Evolutionary conservation across 1,140 invertebrate species (phyloP).

Genomic region (Pachyrhynchus sulphureomaculatus): DNA sequence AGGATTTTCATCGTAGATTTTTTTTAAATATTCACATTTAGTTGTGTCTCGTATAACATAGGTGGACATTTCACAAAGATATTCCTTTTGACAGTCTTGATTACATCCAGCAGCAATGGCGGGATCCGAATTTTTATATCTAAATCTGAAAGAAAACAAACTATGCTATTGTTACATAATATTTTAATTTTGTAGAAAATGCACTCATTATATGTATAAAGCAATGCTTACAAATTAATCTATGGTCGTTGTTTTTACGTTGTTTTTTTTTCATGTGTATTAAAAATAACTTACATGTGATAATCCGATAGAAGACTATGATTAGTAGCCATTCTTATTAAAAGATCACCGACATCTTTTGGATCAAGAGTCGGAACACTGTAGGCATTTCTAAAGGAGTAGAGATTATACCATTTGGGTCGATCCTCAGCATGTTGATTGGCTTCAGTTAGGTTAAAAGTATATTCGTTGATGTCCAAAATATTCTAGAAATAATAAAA

Average conservation of each 20-base stretch:
- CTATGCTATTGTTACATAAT: neutral
- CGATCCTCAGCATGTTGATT: constrained; percentile 57
- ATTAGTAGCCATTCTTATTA: constrained; percentile 55
- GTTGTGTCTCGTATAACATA: constrained; percentile 56
- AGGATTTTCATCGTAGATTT: constrained; percentile 34
- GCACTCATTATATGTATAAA: too few species aligned
- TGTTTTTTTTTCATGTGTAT: too few species aligned
- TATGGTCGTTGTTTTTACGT: too few species aligned
- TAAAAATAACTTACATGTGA: constrained; percentile 40
- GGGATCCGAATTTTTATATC: constrained; percentile 53
- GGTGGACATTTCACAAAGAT: constrained; percentile 60
- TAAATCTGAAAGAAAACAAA: constrained; percentile 37
- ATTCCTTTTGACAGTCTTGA: constrained; percentile 57
- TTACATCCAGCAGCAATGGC: constrained; percentile 57
- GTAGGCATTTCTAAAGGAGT: constrained; percentile 67
- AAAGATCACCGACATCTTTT: constrained; percentile 53
- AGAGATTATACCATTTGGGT: constrained; percentile 68
- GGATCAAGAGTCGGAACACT: constrained; percentile 55
- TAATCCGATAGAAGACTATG: constrained; percentile 40
- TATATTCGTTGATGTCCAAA: constrained; percentile 56
- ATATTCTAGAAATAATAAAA: constrained; percentile 14
- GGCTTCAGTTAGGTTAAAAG: constrained; percentile 75
- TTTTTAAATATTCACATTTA: constrained; percentile 57
- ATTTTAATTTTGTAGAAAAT: neutral
- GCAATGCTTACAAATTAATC: too few species aligned